phyloP scores from a whole-genome alignment of 2,113 vertebrate genomes.

The Meleagris gallopavo region DNA sequence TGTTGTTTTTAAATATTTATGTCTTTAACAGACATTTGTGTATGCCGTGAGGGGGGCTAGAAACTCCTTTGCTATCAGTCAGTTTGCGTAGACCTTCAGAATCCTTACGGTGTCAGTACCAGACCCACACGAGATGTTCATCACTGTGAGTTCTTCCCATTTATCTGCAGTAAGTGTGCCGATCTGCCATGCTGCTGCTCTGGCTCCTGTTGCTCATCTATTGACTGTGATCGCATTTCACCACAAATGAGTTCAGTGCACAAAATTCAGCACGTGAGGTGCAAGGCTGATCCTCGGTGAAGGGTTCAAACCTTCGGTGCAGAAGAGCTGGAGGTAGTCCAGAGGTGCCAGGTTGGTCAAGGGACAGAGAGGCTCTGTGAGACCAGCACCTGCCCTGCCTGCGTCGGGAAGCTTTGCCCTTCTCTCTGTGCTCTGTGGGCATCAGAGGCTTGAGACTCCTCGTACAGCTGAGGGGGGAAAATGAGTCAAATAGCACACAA shows the following conservation, averaged over 20 bases:
- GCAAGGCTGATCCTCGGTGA: neutral
- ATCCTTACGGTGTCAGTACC: slow-evolving; percentile 68
- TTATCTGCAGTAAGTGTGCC: neutral
- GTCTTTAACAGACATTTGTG: slow-evolving; percentile 81
- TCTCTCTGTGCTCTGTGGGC: neutral
- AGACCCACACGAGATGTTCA: neutral
- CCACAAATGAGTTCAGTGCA: neutral
- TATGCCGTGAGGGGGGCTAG: slow-evolving; percentile 74
- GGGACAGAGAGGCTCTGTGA: slow-evolving; percentile 34
- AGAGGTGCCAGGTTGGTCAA: neutral
- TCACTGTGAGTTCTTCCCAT: neutral
- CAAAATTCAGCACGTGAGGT: slow-evolving; percentile 10
- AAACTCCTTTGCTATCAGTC: slow-evolving; percentile 82
- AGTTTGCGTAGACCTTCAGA: slow-evolving; percentile 70
- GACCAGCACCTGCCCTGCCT: slow-evolving; percentile 22
- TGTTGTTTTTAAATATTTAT: slow-evolving; percentile 88
- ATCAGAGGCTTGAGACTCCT: fast-evolving
- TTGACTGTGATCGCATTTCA: neutral
- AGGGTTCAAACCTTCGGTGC: neutral
- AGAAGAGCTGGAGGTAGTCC: slow-evolving; percentile 30
- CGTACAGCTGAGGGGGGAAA: fast-evolving
- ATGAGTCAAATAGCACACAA: neutral
- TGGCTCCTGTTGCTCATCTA: slow-evolving; percentile 26
- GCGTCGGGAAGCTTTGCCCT: neutral
- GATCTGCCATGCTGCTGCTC: neutral